Evolutionary conservation across 2,888 invertebrate genomes (phyloP).

Genomic region (Cheiracanthium punctorium): DNA sequence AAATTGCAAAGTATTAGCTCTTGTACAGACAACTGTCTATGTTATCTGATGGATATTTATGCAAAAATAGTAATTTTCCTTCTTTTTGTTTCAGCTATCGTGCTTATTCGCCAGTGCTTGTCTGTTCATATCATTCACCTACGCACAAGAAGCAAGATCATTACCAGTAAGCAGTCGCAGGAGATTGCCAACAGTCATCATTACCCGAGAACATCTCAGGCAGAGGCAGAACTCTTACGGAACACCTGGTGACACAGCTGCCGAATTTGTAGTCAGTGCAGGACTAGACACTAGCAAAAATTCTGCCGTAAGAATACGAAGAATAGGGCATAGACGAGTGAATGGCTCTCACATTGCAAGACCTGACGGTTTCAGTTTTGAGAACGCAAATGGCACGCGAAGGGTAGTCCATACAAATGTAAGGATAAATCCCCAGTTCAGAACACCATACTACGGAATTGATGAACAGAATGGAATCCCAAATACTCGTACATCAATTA

Average conservation of each 20-base stretch:
- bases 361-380: background rate
- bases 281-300: slow-evolving; percentile 48
- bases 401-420: background rate
- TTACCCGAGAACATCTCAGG: slow-evolving; percentile 48
- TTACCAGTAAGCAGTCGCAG: background rate
- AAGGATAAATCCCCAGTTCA: background rate
- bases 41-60: too few relatives aligned
- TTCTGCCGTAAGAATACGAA: slow-evolving; percentile 55
- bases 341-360: background rate
- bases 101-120: too few relatives aligned
- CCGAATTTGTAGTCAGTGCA: slow-evolving; percentile 63
- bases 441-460: background rate
- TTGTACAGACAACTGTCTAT: too few relatives aligned
- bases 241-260: slow-evolving; percentile 37
- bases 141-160: background rate
- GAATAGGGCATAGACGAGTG: background rate
- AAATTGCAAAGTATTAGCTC: too few relatives aligned
- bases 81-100: too few relatives aligned
- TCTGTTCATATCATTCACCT: too few relatives aligned
- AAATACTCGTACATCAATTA: background rate
- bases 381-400: background rate
- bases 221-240: slow-evolving; percentile 41
- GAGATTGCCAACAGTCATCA: slow-evolving; percentile 43
- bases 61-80: too few relatives aligned
- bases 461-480: background rate